Base-by-base conservation (phyloP, 2,113 vertebrate genomes). In the Desmodus rotundus region DNA sequence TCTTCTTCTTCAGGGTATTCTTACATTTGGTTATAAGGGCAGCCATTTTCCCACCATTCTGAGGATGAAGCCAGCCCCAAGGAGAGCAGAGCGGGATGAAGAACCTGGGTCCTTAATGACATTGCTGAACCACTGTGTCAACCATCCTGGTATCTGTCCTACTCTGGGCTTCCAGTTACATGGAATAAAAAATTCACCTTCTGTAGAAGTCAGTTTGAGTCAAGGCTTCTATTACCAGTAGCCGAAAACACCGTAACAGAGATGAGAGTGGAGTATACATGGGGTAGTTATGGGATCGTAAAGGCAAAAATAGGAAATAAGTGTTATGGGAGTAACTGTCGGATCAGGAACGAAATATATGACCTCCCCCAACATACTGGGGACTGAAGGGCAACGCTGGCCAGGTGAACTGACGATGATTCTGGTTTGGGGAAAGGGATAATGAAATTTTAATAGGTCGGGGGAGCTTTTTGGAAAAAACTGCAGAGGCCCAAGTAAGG, bases 271-370 rank as follows among this genome's bases (percentile, higher is more conserved):
- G 54, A 68, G 85, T 89, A 72, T 83, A 91, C 54, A 83, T 24
- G 82, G 77, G 74, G 45, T 47, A 24, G n/a, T 10, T 22, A 28
- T 0, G 2, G 68, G 36, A 47, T 65, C 84, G 83, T 77, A 84
- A 92, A 87, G 56, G 38, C 3, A 58, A 77, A 96, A 74, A 19
- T 1, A 58, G 67, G 31, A 17, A 93, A 50, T 28, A 90, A 89
- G 7, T 73, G 38, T 41, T 67, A 73, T 63, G 68, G 68, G 45
- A 88, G 15, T 45, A 91, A 67, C 16, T 54, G 10, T 87, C 74
- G 74, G 73, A 68, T 89, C 67, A 95, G 22, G 58, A 93, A 91
- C 19, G 72, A 94, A 93, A 92, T 65, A 87, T 3, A 78, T 7
- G 16, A 67, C 52, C 38, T 83, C 73, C 3, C 20, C 61, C 70